Base-by-base conservation (phyloP, 2,113 vertebrate genomes). In the Vidua chalybeata region DNA sequence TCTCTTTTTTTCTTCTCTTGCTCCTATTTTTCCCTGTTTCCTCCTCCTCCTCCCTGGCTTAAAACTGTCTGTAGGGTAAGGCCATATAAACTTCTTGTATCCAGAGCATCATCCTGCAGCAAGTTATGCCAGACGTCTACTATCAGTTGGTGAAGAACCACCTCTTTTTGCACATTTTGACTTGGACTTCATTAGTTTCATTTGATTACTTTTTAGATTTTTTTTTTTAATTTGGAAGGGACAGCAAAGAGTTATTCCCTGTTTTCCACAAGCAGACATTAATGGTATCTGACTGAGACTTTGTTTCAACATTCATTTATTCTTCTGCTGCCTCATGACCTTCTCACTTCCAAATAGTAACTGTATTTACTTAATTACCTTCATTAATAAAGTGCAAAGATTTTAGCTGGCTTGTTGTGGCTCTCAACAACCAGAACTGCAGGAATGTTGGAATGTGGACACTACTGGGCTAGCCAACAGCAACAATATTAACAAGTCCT, bases 1-100 rank as follows among this genome's bases (percentile, higher is more conserved):
- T 22, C 15, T 58, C 46, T 35, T 63, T 71, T 82, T 56, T 63
- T 4, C 10, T 7, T 43, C 17, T 48, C 18, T 64, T 0, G 0
- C 21, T 33, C 22, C 6, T 10, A 35, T 45, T 61, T 61, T 28
- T 4, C 2, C 49, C 19, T 16, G 4, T 80, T 80, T 35, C 11
- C 4, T 69, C 5, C 30, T 69, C 5, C 30, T 68, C 23, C 33
- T 23, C 15, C 6, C 35, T 56, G n/a, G 7, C 74, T 87, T 81
- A 74, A 69, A 52, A 73, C 41, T 81, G 18, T 26, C 35, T 20
- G 23, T 51, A 66, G 18, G 15, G 16, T 66, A 35, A 91, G 64
- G 28, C 33, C 23, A 21, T 18, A 39, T 33, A 33, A 87, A 46
- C 3, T 43, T 51, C 14, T 21, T 63, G 39, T 33, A 64, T 27